Conservation (phyloP, 2,797 vertebrate species). For the Centroberyx gerrardi region DNA sequence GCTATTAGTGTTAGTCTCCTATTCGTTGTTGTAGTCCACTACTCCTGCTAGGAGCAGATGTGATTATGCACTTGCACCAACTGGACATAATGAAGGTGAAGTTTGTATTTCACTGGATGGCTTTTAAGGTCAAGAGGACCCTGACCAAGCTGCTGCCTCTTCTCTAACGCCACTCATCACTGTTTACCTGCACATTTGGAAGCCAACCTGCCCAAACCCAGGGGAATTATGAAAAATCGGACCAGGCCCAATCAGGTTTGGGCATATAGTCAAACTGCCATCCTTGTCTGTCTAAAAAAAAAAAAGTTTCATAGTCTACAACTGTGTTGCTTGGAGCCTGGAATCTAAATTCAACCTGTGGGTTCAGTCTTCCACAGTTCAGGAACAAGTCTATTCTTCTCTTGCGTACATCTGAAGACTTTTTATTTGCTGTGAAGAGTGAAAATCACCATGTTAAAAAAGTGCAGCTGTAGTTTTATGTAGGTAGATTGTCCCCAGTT, state of each 20-base stretch:
- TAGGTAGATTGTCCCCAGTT: neutral
- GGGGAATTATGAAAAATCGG: no score
- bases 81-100: neutral
- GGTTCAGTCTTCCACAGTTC: neutral
- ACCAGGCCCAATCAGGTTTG: neutral
- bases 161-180: neutral
- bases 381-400: neutral
- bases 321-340: neutral
- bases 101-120: neutral
- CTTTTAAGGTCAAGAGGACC: neutral
- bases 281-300: neutral
- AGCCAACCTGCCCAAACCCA: neutral
- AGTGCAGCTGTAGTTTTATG: conserved; percentile 15
- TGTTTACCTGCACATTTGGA: neutral
- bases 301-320: neutral
- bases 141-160: neutral
- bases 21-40: neutral
- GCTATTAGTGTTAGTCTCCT: conserved; percentile 8
- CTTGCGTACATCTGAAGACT: neutral
- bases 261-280: neutral
- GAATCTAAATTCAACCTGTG: conserved; percentile 14
- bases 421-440: conserved; percentile 1
- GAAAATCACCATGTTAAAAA: neutral
- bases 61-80: neutral
- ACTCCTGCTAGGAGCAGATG: neutral